A percentile compares a stretch with the other conserved stretches of the same genome.
These are phyloP conservation scores for Channallabes apus DNA, from an alignment of 2,797 vertebrate genomes.

Conservation along the genomic window DNA sequence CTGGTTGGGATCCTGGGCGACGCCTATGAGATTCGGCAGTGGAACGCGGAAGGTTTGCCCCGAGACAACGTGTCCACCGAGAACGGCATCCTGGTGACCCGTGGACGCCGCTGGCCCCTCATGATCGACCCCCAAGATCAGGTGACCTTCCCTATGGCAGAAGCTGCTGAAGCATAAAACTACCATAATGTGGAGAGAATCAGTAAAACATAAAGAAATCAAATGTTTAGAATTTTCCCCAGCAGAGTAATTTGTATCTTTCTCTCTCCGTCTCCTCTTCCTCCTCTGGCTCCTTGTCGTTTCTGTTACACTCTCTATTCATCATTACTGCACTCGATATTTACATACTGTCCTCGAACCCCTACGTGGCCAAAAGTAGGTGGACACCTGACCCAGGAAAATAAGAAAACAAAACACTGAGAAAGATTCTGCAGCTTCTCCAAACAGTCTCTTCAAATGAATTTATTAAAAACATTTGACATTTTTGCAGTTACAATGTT, in stretches of 20 bases:
- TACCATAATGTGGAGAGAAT: no score
- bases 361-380: background rate
- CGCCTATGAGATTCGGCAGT: conserved; percentile 82
- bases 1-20: conserved; percentile 82
- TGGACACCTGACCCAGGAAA: background rate
- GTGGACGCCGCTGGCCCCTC: conserved; percentile 82
- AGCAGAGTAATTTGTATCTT: conserved; percentile 32
- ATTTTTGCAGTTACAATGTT: no score
- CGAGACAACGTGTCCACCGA: conserved; percentile 82
- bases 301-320: conserved; percentile 25
- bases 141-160: conserved; percentile 66
- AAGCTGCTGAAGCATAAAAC: no score
- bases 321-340: background rate
- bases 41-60: conserved; percentile 84
- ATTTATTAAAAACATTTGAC: no score
- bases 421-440: no score
- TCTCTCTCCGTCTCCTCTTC: conserved; percentile 4
- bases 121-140: conserved; percentile 91
- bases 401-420: no score
- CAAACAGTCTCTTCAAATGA: no score
- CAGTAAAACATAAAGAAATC: no score
- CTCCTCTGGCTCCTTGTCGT: conserved; percentile 41
- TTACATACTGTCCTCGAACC: conserved; percentile 11
- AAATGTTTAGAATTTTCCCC: background rate
- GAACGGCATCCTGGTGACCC: conserved; percentile 84